Evolutionary conservation across 2,797 vertebrate genomes (phyloP).

Genomic region (Characodon lateralis): DNA sequence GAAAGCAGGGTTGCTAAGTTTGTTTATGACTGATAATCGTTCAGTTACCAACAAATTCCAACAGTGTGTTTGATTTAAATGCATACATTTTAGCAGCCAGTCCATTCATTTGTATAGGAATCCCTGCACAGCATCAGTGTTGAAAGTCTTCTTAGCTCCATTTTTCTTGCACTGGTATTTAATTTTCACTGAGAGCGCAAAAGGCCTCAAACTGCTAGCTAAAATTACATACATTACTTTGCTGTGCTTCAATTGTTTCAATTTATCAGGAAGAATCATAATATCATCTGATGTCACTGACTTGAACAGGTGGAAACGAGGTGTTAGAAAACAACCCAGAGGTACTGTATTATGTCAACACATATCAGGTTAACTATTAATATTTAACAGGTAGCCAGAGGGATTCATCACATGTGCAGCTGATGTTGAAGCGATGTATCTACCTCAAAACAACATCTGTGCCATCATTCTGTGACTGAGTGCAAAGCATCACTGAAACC

Average conservation of each 20-base stretch:
- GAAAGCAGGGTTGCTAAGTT: neutral
- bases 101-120: neutral
- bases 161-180: neutral
- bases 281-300: neutral
- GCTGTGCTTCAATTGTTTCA: neutral
- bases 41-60: neutral
- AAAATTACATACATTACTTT: neutral
- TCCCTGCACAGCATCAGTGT: neutral
- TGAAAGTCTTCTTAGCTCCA: neutral
- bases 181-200: neutral
- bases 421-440: constrained; percentile 30
- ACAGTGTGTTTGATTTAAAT: neutral
- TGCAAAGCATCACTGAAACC: constrained; percentile 16
- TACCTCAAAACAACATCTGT: constrained; percentile 41
- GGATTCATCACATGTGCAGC: neutral
- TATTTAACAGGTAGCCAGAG: constrained; percentile 8
- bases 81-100: neutral
- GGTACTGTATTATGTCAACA: constrained; percentile 47
- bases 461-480: constrained; percentile 5
- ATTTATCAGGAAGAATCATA: neutral
- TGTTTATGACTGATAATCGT: neutral
- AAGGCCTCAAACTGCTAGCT: neutral
- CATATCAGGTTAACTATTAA: constrained; percentile 35
- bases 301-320: neutral
- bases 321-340: constrained; percentile 5